Conservation (phyloP, 2,797 vertebrate species). For the Otolemur crassicaudatus region DNA sequence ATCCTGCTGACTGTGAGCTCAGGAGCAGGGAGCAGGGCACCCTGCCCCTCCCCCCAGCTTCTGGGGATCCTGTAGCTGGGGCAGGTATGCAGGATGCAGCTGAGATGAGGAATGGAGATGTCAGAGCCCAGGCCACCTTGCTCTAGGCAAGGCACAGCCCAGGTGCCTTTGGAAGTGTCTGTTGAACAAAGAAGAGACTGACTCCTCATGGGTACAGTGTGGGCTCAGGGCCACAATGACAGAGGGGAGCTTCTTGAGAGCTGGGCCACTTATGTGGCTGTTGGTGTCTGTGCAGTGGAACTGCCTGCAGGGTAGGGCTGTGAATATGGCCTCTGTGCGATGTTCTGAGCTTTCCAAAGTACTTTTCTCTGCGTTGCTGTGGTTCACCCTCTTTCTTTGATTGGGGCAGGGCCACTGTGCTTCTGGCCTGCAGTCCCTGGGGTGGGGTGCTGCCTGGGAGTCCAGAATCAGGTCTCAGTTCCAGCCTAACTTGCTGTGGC, state of each 20-base stretch:
- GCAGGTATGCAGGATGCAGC: background rate
- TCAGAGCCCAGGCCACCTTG: too few species aligned
- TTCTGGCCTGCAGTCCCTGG: background rate
- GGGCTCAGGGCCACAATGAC: background rate
- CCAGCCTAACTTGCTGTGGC: background rate
- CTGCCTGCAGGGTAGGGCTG: accelerated
- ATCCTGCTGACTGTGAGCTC: background rate
- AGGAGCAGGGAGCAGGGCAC: background rate
- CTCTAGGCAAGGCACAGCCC: background rate
- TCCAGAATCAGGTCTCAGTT: background rate
- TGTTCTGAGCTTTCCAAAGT: background rate
- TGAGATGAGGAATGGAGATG: background rate
- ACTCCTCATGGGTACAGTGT: background rate
- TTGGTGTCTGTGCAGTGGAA: background rate
- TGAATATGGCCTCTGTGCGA: background rate
- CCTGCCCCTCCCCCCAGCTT: background rate
- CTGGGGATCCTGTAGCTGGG: background rate
- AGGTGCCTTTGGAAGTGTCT: background rate
- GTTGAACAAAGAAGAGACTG: background rate
- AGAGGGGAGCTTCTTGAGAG: background rate
- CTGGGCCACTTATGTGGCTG: background rate
- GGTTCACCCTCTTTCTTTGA: background rate
- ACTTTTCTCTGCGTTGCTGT: accelerated
- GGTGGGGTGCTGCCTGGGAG: background rate
- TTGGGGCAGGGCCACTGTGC: background rate